Evolutionary conservation across 2,113 vertebrate species (phyloP), one percentile per base, ranked within the genome.

Genomic region (Anthoscopus minutus): DNA sequence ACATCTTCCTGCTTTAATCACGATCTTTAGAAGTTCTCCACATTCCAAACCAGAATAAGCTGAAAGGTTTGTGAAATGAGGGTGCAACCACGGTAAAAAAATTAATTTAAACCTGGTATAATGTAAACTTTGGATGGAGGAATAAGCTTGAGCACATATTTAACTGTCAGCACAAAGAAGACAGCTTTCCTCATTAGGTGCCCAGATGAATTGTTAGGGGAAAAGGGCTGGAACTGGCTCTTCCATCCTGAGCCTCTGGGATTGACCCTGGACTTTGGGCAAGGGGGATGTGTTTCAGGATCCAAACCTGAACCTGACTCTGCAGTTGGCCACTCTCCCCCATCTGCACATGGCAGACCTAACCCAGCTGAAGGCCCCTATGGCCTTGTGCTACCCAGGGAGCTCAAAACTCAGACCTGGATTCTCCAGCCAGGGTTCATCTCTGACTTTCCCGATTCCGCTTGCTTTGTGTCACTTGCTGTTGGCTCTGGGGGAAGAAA

Each of bases 161-260:
- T 88, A 90, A 78, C 88, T 95, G 88, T 87, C 92, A 92, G 87
- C 79, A 94, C 82, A 83, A 79, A 81, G 64, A 74, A 85, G 81
- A 81, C 4, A 5, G 89, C 62, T 88, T 77, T 94, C 62, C 92
- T 90, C 87, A 83, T 70, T 88, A 83, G 87, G 54, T 56, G 51
- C 85, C 60, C 87, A 88, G 79, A 88, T 62, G 67, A 93, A 80
- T 88, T 74, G 47, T 33, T 83, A 77, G 30, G 53, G 48, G 37
- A 88, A 79, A 89, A 89, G 35, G 54, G 87, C 44, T 89, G 64
- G 87, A 93, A 71, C 24, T 5, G 6, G 24, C 15, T 77, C 56
- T 91, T 92, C 51, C 60, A 76, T 61, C 48, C 60, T 20, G 50
- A 77, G 81, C 31, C 81, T 80, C 82, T 4, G 4, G 72, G 79